Percentiles rank a stretch among this genome's conserved stretches.
These are phyloP conservation scores for Felis chaus DNA, from an alignment of 2,113 vertebrate genomes.

Conservation along the genomic window DNA sequence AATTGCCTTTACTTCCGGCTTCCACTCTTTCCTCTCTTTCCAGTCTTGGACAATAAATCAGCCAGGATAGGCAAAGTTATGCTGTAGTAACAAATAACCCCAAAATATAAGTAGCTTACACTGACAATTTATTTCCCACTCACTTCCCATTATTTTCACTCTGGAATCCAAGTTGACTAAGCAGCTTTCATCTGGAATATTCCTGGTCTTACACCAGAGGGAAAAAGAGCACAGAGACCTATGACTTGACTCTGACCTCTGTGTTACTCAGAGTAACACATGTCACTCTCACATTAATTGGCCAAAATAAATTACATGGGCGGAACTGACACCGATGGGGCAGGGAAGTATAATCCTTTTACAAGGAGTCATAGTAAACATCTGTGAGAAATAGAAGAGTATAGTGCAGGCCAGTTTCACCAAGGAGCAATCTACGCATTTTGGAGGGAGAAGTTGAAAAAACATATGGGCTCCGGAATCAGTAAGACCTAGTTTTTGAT, in stretches of 20 bases:
- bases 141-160: background rate
- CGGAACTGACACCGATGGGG: background rate
- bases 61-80: background rate
- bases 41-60: background rate
- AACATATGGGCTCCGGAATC: background rate
- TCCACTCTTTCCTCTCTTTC: background rate
- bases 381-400: background rate
- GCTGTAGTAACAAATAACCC: background rate
- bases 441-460: background rate
- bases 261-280: background rate
- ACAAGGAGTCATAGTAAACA: background rate
- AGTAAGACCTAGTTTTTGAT: background rate
- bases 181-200: background rate
- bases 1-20: background rate
- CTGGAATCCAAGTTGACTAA: background rate
- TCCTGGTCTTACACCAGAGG: background rate
- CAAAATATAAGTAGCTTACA: background rate
- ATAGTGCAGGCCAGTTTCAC: background rate
- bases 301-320: background rate
- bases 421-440: background rate
- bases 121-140: background rate
- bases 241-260: background rate
- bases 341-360: background rate
- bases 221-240: background rate
- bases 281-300: background rate